Conservation (phyloP, 2,113 vertebrate species). For the Phoxinus phoxinus region DNA sequence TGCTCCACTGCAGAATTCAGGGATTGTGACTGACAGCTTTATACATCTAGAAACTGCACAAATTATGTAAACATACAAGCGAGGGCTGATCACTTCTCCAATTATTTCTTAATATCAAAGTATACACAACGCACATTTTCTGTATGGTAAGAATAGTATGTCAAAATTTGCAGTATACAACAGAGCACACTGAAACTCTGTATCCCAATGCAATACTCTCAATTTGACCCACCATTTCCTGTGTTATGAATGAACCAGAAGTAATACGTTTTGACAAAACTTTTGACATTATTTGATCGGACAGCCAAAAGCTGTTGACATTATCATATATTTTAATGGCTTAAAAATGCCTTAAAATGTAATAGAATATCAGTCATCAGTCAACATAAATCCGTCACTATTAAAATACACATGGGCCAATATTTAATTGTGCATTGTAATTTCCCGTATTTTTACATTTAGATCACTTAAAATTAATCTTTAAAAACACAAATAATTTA, state of each 20-base stretch:
- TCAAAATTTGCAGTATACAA: not conserved
- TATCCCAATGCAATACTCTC: not conserved
- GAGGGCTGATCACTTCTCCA: not conserved
- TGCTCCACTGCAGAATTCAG: not conserved
- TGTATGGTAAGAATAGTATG: not conserved
- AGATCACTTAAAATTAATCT: not conserved
- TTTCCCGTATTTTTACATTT: not conserved
- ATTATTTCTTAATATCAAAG: not conserved
- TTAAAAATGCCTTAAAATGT: not conserved
- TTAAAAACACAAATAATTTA: not conserved
- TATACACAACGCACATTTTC: not conserved
- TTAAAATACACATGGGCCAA: not conserved
- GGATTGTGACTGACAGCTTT: not conserved
- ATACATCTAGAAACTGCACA: not conserved
- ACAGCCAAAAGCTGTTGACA: not conserved
- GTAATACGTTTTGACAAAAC: not conserved
- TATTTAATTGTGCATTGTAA: not conserved
- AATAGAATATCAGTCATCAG: not conserved
- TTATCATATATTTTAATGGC: not conserved
- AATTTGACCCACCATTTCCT: not conserved
- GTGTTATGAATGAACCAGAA: constrained; percentile 1
- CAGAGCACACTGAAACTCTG: not conserved
- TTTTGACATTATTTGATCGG: not conserved
- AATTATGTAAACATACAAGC: not conserved
- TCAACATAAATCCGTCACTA: not conserved